Evolutionary conservation across 2,797 vertebrate genomes (phyloP), one percentile per base, ranked within the genome.

Genomic region (Steatocranus sp.): DNA sequence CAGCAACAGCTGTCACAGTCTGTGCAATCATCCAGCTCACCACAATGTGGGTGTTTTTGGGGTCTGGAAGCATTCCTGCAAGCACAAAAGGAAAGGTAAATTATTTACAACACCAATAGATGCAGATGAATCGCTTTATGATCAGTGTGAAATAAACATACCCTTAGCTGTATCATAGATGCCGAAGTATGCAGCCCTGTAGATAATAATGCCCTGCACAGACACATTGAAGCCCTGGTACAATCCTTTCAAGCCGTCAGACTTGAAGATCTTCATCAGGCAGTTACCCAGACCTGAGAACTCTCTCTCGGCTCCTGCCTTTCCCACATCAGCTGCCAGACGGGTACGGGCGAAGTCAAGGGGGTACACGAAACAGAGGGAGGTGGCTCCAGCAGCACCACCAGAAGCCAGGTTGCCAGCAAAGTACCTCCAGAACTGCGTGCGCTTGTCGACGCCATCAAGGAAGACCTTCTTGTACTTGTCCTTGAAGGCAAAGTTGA

Each of bases 1-100:
- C 98, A 1, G 98, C 97, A 0, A 98, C 97, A 0, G 97, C 97
- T 0, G 98, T 99, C 87, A 99, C 98, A 0, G 82, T 76, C 94
- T 99, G 98, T 51, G 98, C 98, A 1, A 98, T 99, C 97, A 97
- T 97, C 98, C 98, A 99, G 96, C 98, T 99, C 87, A 99, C 88
- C 46, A 98, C 80, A 46, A 99, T 98, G 91, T 95, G 93, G 38
- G 97, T 94, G 87, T 98, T 98, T 94, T 98, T 97, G 53, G 97
- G 94, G 81, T 99, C 98, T 1, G 98, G 98, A 87, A 99, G 96
- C 98, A 98, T 99, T 81, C 98, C 98, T 99, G 91, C 2, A 14
- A 86, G 84, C 2, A 74, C 4, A 61, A 43, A 23, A 17, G 3
- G 10, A 1, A 3, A 11, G 12, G 3, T 20, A 10, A 11, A 3